Base-by-base conservation (phyloP, 2,113 vertebrate species). In the Aplodontia rufa region DNA sequence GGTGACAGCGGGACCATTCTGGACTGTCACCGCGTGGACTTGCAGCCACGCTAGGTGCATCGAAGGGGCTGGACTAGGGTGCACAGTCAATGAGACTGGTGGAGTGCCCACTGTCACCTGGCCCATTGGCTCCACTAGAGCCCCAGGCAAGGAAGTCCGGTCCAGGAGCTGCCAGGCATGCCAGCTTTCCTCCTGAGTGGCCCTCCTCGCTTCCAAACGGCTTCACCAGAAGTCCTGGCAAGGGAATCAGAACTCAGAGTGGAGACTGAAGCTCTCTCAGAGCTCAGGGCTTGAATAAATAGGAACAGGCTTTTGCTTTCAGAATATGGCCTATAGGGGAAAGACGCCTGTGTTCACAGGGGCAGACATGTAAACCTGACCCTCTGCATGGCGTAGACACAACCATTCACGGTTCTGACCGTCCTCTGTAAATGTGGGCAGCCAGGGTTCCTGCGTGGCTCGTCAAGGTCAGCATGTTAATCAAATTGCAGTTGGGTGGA, bases 81-180 rank as follows among this genome's bases (percentile, higher is more conserved):
- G 22, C 22, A 26, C 17, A 0, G 40, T 3, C 42, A 53, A 66
- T 26, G 19, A 2, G 28, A 19, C 68, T 68, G 47, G 60, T 2
- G 0, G 8, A 4, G 1, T 2, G 22, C 62, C 47, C 14, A 1
- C 24, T 40, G 20, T 24, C 8, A 0, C 11, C 24, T 6, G 1
- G 22, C 19, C 53, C n/a, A 5, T 2, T 19, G 35, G 60, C 24
- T 28, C 64, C 49, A 16, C 80, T 24, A 49, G 49, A 51, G 37
- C 49, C 55, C 13, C 8, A 12, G 24, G 66, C n/a, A 74, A 90
- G 72, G 62, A 68, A 37, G 5, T 24, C 62, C 51, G 40, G 37
- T 32, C n/a, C 20, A 62, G 68, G 51, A 81, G 20, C 81, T 64
- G 20, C 58, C 47, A 42, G 1, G 8, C 40, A 74, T n/a, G 42